phyloP scores from a whole-genome alignment of 2,888 invertebrate species.

The Cosmia trapezina region DNA sequence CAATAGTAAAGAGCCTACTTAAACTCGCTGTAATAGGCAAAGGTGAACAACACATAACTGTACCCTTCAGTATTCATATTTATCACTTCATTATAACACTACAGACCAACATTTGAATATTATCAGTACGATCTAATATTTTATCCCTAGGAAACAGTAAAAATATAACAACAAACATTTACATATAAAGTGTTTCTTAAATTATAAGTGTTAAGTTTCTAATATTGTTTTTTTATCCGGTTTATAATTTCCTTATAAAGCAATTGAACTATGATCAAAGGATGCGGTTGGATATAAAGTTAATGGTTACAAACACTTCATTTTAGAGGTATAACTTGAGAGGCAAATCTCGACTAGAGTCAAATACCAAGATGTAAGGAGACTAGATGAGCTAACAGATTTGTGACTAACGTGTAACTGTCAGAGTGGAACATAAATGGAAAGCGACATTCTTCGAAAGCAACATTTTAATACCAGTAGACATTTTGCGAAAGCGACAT shows the following conservation, averaged over 20 bases:
- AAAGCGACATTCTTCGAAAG: too few species aligned
- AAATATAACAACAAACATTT: conserved; percentile 54
- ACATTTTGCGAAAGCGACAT: too few species aligned
- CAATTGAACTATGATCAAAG: conserved; percentile 74
- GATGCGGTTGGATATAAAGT: conserved; percentile 81
- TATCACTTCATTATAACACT: conserved; percentile 57
- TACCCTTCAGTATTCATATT: conserved; percentile 37
- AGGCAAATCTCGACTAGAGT: conserved; percentile 75
- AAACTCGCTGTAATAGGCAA: conserved; percentile 11
- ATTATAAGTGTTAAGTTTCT: conserved; percentile 68
- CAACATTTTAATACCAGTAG: too few species aligned
- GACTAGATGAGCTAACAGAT: conserved; percentile 19
- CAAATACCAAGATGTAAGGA: conserved; percentile 44
- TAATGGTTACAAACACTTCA: conserved; percentile 85
- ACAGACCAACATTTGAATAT: conserved; percentile 51
- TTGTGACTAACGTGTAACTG: not conserved
- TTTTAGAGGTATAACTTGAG: conserved; percentile 78
- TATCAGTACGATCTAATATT: conserved; percentile 53
- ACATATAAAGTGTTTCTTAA: conserved; percentile 61
- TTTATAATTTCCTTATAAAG: conserved; percentile 66
- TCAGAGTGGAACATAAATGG: too few species aligned
- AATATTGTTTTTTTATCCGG: conserved; percentile 59
- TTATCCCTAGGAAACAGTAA: conserved; percentile 39
- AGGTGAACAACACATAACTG: conserved; percentile 51
- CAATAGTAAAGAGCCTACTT: conserved; percentile 29